Evolutionary conservation across 2,888 invertebrate species (phyloP).

Genomic region (Augochlorella aurata): DNA sequence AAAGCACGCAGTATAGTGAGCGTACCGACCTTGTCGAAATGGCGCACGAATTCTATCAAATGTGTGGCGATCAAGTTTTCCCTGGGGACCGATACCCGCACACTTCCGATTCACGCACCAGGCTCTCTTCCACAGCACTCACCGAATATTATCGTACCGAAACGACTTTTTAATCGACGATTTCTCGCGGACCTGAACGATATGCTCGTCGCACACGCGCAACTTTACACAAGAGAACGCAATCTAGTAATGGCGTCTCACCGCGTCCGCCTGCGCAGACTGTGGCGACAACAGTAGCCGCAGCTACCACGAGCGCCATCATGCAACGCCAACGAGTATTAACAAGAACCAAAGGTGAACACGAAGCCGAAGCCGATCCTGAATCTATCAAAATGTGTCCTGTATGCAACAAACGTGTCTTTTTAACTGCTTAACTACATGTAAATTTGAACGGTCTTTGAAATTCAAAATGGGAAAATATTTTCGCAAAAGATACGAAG

Average conservation of each 20-base stretch:
- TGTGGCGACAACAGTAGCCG: constrained; percentile 14
- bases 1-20: constrained; percentile 52
- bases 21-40: constrained; percentile 56
- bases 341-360: background rate
- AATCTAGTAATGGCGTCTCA: constrained; percentile 66
- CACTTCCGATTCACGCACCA: background rate
- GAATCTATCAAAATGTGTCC: background rate
- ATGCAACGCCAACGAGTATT: background rate
- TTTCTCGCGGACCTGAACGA: constrained; percentile 21
- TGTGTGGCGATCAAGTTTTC: constrained; percentile 3
- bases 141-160: background rate
- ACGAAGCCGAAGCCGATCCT: background rate
- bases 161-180: constrained; percentile 24
- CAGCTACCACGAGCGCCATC: background rate
- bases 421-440: no score
- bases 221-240: constrained; percentile 50
- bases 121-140: constrained; percentile 8
- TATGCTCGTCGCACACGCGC: constrained; percentile 11
- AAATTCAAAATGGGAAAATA: background rate
- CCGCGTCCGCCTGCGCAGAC: constrained; percentile 53
- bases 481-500: background rate
- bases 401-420: no score
- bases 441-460: background rate
- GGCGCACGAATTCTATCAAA: constrained; percentile 39
- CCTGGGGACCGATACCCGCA: background rate